These are phyloP conservation scores for Pteruthius melanotis DNA, from an alignment of 2,113 vertebrate genomes.

Conservation along the genomic window DNA sequence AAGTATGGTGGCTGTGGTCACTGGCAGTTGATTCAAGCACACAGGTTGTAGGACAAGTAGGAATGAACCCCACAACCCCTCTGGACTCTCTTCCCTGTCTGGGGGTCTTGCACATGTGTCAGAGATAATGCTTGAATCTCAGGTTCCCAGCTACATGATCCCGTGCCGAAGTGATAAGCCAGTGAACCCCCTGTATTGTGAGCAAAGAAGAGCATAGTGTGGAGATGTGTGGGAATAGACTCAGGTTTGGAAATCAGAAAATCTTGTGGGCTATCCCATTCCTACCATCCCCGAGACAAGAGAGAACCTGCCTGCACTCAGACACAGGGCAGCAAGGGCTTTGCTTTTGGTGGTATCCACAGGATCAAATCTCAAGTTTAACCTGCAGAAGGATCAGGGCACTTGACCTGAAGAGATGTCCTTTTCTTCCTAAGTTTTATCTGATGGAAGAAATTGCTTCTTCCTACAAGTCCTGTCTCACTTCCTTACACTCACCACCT, in stretches of 20 bases:
- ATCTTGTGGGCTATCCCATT: background rate
- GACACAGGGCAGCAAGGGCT: background rate
- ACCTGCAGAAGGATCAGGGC: background rate
- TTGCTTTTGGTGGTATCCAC: background rate
- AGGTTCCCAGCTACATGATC: fast-evolving
- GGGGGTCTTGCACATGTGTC: background rate
- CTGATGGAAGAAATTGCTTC: background rate
- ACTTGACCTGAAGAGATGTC: background rate
- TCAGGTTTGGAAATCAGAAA: background rate
- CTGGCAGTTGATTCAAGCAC: background rate
- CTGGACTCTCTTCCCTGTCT: background rate
- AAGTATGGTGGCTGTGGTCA: background rate
- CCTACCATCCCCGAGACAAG: background rate
- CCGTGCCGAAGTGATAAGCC: background rate
- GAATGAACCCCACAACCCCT: background rate
- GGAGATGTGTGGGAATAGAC: background rate
- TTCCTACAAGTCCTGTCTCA: background rate
- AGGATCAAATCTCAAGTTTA: background rate
- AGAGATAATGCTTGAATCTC: background rate
- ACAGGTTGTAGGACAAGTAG: background rate
- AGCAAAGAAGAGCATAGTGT: fast-evolving
- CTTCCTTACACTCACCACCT: background rate
- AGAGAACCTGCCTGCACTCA: background rate
- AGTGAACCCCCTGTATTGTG: background rate
- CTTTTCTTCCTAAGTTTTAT: background rate